A percentile compares a stretch with the other conserved stretches of the same genome.
These are phyloP conservation scores for Jacana jacana DNA, from an alignment of 2,113 vertebrate genomes.

Conservation along the genomic window DNA sequence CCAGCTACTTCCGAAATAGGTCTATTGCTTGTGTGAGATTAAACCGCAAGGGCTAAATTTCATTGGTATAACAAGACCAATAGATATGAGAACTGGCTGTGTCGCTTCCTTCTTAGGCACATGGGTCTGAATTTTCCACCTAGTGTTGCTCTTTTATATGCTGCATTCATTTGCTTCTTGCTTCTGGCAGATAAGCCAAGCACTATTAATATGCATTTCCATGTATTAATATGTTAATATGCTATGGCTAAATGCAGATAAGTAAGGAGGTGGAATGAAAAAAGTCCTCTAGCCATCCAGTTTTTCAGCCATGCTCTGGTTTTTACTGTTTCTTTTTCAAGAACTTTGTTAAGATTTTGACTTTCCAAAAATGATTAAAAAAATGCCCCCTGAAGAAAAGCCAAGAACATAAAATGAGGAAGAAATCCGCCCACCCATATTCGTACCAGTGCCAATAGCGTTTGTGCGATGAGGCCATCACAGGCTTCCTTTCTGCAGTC, in stretches of 20 bases:
- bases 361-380: background rate
- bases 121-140: background rate
- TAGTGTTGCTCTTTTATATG: background rate
- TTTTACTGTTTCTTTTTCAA: background rate
- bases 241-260: conserved; percentile 30
- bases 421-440: background rate
- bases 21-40: background rate
- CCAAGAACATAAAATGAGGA: background rate
- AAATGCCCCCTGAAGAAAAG: background rate
- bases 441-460: background rate
- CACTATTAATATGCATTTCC: background rate
- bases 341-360: background rate
- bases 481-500: background rate
- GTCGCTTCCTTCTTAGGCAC: background rate
- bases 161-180: conserved; percentile 36
- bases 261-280: background rate
- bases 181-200: conserved; percentile 35
- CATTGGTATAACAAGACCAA: background rate
- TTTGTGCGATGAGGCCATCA: background rate
- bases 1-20: background rate
- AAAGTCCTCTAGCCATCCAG: background rate
- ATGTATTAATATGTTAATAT: conserved; percentile 25
- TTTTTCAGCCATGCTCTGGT: background rate
- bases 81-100: background rate
- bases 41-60: background rate